A percentile compares a stretch with the other conserved stretches of the same genome.
These are phyloP conservation scores for Zygogramma bicolorata DNA, from an alignment of 2,888 invertebrate genomes.

Conservation along the genomic window DNA sequence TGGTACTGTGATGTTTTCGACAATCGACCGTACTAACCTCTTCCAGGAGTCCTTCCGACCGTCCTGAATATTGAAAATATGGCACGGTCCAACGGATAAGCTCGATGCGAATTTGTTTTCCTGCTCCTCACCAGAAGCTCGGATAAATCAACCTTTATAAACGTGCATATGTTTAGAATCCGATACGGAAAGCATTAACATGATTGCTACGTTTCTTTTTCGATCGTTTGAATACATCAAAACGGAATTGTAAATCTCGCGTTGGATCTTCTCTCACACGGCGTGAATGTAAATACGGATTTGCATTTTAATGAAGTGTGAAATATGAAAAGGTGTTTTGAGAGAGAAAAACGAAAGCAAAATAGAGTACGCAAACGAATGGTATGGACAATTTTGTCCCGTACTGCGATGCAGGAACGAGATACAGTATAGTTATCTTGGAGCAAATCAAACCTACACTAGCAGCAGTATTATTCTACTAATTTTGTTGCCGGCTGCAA, in stretches of 20 bases:
- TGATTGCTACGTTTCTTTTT: constrained; percentile 42
- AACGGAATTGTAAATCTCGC: constrained; percentile 31
- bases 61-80: background rate
- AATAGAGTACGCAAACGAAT: background rate
- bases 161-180: constrained; percentile 26
- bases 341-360: background rate
- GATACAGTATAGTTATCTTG: too few relatives aligned
- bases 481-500: too few relatives aligned
- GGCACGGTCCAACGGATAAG: background rate
- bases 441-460: too few relatives aligned
- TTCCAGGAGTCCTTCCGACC: background rate
- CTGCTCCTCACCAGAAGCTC: background rate
- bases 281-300: constrained; percentile 6
- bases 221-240: constrained; percentile 25
- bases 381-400: background rate
- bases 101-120: constrained; percentile 1
- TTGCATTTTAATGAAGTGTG: constrained; percentile 8
- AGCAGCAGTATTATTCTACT: too few relatives aligned
- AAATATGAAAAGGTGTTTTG: background rate
- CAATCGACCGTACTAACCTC: background rate
- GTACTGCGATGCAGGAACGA: too few relatives aligned
- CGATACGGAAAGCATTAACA: constrained; percentile 39
- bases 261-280: background rate
- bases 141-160: constrained; percentile 28
- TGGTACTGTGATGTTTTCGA: too few relatives aligned